phyloP scores from a whole-genome alignment of 2,888 invertebrate species.

The Omphaloscelis lunosa region DNA sequence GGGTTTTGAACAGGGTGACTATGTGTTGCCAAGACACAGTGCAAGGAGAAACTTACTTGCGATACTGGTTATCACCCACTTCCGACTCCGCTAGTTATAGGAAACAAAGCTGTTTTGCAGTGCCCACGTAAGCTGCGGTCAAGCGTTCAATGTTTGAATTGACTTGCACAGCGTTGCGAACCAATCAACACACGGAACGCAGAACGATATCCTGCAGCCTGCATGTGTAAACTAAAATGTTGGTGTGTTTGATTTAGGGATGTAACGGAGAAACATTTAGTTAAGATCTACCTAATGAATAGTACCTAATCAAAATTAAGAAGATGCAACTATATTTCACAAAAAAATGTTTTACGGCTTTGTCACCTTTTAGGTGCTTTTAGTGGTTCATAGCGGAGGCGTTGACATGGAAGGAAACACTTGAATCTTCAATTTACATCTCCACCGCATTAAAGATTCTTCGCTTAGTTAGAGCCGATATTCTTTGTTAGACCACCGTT shows the following conservation, averaged over 20 bases:
- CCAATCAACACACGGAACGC: conserved; percentile 43
- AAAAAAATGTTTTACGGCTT: not conserved
- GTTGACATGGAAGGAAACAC: not conserved
- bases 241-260: not conserved
- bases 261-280: not conserved
- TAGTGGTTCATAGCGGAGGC: not conserved
- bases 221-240: not conserved
- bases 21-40: not conserved
- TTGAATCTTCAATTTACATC: not conserved
- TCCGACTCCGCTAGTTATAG: not conserved
- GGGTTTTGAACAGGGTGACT: not conserved
- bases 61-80: not conserved
- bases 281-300: not conserved
- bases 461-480: too few species aligned
- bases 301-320: not conserved
- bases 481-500: not conserved
- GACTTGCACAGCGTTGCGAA: conserved; percentile 28
- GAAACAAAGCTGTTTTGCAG: not conserved
- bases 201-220: conserved; percentile 14
- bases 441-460: not conserved
- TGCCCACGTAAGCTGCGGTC: conserved; percentile 20
- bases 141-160: conserved; percentile 41
- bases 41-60: not conserved
- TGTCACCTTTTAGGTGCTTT: not conserved
- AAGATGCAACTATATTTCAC: not conserved